Base-by-base conservation (phyloP, 1,140 invertebrate species). In the Brachionus manjavacas region DNA sequence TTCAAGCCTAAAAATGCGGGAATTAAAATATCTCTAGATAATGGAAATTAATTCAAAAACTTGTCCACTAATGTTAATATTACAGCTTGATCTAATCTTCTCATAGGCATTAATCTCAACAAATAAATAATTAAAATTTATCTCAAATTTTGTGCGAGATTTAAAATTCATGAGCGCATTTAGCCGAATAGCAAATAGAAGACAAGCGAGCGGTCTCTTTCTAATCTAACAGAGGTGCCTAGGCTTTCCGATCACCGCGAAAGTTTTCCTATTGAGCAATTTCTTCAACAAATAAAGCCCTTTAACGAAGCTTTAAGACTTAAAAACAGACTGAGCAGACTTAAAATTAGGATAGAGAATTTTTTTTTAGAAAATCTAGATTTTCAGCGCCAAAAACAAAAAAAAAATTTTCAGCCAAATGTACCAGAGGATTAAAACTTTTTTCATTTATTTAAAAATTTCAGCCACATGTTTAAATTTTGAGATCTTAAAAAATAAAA, bases 1-100 rank as follows among this genome's bases (percentile, higher is more conserved):
- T 60, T 60, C 52, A 23, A 60, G 52, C 52, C n/a, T 23, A 20
- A 60, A 60, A 60, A 60, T 60, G 52, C 4, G 52, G 25, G 20
- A 23, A 23, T 60, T 60, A 60, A 60, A 60, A 60, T 60, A 60
- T 60, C n/a, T 60, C 52, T 60, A 8, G 52, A 60, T 60, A 60
- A 60, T 60, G n/a, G 52, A 60, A 60, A 60, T 60, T 60, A 60
- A 60, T 60, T 60, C 52, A 60, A 60, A 60, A 60, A 20, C 23
- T 60, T 60, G 52, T 60, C 52, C 52, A 60, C 52, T 60, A 60
- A 60, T 60, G 52, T 60, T 60, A 60, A 60, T 60, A 60, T 60
- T 60, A 60, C 52, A 60, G 52, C 52, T 60, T 60, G 52, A 60
- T 60, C 52, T 60, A 60, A 60, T 60, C 52, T 60, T 60, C 52